Base-by-base conservation (phyloP, 2,888 invertebrate species). In the Polylopha cassiicola region DNA sequence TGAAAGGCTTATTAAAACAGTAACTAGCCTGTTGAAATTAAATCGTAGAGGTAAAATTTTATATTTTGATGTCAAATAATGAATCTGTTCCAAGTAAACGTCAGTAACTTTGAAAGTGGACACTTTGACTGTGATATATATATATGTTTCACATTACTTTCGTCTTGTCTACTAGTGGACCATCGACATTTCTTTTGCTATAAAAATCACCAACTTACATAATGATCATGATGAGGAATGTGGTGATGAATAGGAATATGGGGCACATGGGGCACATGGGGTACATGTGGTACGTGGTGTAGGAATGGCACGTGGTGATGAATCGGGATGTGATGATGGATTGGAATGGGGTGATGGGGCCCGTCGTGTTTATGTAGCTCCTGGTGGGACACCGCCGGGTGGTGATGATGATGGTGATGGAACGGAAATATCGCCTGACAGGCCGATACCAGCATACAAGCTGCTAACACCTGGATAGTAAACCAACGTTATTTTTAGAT, bases 341-440 rank as follows among this genome's bases (percentile, higher is more conserved):
- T 30, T 3, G 53, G 55, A 17, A 65, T 49, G 7, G 61, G 62
- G 38, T 68, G 67, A 43, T 66, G 61, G 5, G 67, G 82, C 0
- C 82, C 84, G 34, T 73, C 70, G 42, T 79, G 79, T 45, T 77
- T 78, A 44, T 74, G 62, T 43, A 80, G 46, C 48, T 80, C 72
- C 55, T 85, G 85, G 60, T 84, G 84, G 5, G 84, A 82, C 13
- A 82, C 58, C 2, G 82, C 82, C 2, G 69, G 67, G 51, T 73
- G 69, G 42, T 74, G 77, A 20, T 65, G 59, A 24, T 65, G 66
- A 38, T 75, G 76, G 24, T 73, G 70, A 42, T 62, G 64, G 39
- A 77, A 58, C 21, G 80, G 80, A 48, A 75, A 79, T 44, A 82
- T 64, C 4, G 82, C 84, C 47, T 79, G 78, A 53, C 78, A 66